Evolutionary conservation across 1,140 invertebrate genomes (phyloP), one percentile per base, ranked within the genome.

Genomic region (Penaeus indicus): DNA sequence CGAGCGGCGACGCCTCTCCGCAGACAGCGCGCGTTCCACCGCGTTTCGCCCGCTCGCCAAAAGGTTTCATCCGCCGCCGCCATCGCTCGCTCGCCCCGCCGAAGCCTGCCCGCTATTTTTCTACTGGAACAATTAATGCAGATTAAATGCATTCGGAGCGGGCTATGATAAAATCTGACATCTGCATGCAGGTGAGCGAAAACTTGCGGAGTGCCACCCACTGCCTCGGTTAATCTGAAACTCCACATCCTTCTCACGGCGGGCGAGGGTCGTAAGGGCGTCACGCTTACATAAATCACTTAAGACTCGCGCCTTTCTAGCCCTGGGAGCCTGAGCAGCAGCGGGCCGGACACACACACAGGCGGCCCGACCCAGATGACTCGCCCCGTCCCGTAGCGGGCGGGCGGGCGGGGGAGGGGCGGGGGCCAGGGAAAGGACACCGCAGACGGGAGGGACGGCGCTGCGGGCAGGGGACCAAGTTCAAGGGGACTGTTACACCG

Each of bases 161-260:
- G 47, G 47, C 47, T 13, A 54, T 54, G 47, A 54, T 54, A 54
- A 54, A 64, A 78, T 64, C 19, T 86, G 85, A 25, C 32, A 42
- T 38, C 85, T 42, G 78, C 16, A 63, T 67, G 54, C 25, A 22
- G 38, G 27, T 89, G 88, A 89, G 61, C 88, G 88, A 89, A 89
- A 85, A 61, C 54, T 80, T 84, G 72, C 75, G 88, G 75, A 89
- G 82, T 83, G 89, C 89, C 89, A 90, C 89, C 89, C 89, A 90
- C 89, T 67, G 89, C 80, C 89, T 78, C 89, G 84, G 89, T 90
- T 90, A 90, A 90, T 90, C 89, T 90, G 89, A 90, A 86, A 90
- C 89, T 88, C 89, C 89, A 90, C 89, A 90, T 90, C 89, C 89
- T 90, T 82, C 85, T 85, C 84, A 86, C 89, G 81, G 89, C 89